These are phyloP conservation scores for Diplolepis rosae DNA, from an alignment of 2,888 invertebrate genomes.

Conservation along the genomic window DNA sequence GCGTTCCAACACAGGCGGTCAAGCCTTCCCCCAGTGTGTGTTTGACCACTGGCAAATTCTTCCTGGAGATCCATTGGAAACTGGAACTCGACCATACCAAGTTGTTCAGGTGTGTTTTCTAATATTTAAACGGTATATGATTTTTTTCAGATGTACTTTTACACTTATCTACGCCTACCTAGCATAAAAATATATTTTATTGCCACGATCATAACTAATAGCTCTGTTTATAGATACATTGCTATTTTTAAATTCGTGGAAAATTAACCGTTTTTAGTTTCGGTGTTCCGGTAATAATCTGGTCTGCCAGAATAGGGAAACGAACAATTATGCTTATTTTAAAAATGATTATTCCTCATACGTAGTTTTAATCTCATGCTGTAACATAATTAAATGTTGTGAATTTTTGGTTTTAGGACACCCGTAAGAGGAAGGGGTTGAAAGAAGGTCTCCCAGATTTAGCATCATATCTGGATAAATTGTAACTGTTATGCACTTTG, in stretches of 20 bases:
- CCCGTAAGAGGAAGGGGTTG: conserved; percentile 98
- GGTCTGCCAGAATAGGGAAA: conserved; percentile 74
- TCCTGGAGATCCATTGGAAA: conserved; percentile 94
- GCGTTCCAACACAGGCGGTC: conserved; percentile 97
- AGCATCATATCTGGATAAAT: conserved; percentile 96
- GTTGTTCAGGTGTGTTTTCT: conserved; percentile 84
- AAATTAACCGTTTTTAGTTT: conserved; percentile 74
- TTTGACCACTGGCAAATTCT: conserved; percentile 99
- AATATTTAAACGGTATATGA: conserved; percentile 16
- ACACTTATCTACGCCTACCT: too few species aligned
- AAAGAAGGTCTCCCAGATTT: conserved; percentile 98
- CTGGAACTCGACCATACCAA: conserved; percentile 82
- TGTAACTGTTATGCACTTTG: conserved; percentile 81
- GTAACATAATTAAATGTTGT: conserved; percentile 28
- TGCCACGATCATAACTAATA: conserved; percentile 71
- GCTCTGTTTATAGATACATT: conserved; percentile 49
- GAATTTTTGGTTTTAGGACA: conserved; percentile 80
- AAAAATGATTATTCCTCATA: conserved; percentile 22
- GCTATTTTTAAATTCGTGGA: conserved; percentile 73
- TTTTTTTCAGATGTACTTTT: too few species aligned
- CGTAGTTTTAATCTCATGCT: conserved; percentile 28
- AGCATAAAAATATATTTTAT: background rate
- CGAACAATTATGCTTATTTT: conserved; percentile 67
- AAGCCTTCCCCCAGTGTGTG: conserved; percentile 99
- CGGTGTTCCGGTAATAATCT: conserved; percentile 64